These are phyloP conservation scores for Tretioscincus oriximinensis DNA, from an alignment of 2,113 vertebrate species.

Conservation along the genomic window DNA sequence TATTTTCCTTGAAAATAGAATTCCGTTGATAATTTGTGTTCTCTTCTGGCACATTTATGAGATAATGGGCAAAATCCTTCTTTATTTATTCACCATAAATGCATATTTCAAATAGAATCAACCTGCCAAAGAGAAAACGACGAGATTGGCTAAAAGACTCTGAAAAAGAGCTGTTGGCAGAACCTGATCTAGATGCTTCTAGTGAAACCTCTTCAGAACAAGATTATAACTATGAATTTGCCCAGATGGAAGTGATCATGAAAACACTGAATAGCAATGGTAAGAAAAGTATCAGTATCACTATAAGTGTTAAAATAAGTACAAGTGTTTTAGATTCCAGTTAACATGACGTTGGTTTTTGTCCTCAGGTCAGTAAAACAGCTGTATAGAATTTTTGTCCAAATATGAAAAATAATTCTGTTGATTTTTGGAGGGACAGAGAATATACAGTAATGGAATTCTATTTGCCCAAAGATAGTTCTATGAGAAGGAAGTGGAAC, in stretches of 20 bases:
- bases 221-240: slow-evolving; percentile 98
- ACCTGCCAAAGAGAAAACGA: slow-evolving; percentile 92
- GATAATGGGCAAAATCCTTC: not conserved
- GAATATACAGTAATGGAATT: not conserved
- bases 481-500: not conserved
- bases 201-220: slow-evolving; percentile 98
- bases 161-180: slow-evolving; percentile 82
- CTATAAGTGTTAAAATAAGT: not conserved
- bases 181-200: slow-evolving; percentile 89
- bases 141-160: slow-evolving; percentile 91
- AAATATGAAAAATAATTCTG: not conserved
- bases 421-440: not conserved
- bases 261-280: slow-evolving; percentile 94
- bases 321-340: not conserved
- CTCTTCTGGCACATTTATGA: not conserved
- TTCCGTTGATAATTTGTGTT: not conserved
- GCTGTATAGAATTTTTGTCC: not conserved
- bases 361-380: not conserved
- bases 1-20: not conserved
- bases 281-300: slow-evolving; percentile 59
- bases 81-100: slow-evolving; percentile 13
- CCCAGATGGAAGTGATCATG: slow-evolving; percentile 99
- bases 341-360: not conserved
- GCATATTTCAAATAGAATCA: slow-evolving; percentile 78
- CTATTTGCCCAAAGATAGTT: not conserved